These are phyloP conservation scores for Gonatopus flavifemur DNA, from an alignment of 1,140 invertebrate species.

Conservation along the genomic window DNA sequence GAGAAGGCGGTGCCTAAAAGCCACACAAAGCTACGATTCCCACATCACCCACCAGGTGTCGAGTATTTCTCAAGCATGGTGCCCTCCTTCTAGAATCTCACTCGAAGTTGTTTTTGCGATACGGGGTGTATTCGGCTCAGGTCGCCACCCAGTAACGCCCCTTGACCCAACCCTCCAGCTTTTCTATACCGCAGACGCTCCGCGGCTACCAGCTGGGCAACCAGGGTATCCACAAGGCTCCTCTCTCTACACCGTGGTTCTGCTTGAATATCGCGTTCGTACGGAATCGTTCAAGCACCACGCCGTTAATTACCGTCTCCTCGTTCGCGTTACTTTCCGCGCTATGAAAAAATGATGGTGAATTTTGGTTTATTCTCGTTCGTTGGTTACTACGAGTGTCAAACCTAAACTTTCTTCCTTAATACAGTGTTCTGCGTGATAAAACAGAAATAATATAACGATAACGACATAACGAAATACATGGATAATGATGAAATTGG, in stretches of 20 bases:
- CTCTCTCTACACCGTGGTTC: conserved; percentile 31
- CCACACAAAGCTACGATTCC: conserved; percentile 10
- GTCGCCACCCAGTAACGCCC: conserved; percentile 47
- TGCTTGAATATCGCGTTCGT: no score
- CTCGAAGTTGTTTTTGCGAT: conserved; percentile 7
- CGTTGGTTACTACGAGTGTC: no score
- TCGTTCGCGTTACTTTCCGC: conserved; percentile 2
- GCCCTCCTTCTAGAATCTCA: conserved; percentile 13
- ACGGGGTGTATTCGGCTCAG: conserved; percentile 21
- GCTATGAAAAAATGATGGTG: neutral
- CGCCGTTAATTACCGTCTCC: conserved; percentile 3
- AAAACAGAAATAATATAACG: no score
- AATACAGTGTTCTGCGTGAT: no score
- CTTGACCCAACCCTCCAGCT: conserved; percentile 43
- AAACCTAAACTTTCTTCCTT: no score
- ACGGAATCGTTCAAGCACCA: conserved; percentile 5
- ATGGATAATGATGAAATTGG: no score
- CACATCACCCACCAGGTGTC: conserved; percentile 21
- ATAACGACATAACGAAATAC: no score
- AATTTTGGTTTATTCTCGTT: no score
- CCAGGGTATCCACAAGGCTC: conserved; percentile 37
- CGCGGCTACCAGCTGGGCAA: conserved; percentile 56
- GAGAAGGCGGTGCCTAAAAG: conserved; percentile 24
- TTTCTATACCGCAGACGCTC: conserved; percentile 49
- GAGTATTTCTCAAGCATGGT: conserved; percentile 12